A percentile compares a stretch with the other conserved stretches of the same genome.
phyloP scores from a whole-genome alignment of 2,113 vertebrate genomes.

The Engystomops pustulosus region DNA sequence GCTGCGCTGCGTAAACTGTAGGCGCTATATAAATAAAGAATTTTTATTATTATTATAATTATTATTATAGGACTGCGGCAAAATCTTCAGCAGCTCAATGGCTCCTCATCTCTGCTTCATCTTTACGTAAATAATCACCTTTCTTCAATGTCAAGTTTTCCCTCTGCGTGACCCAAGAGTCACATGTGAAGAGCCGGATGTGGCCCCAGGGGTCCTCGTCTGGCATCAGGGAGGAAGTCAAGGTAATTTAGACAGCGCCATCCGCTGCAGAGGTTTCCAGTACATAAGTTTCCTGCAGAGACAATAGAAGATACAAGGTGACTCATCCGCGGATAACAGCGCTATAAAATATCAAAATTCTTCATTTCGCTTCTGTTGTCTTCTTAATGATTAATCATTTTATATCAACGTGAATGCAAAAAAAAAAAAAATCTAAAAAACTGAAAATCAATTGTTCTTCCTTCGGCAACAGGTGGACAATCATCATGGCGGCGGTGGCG shows the following conservation, averaged over 20 bases:
- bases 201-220: neutral
- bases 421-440: neutral
- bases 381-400: constrained; percentile 41
- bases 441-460: constrained; percentile 41
- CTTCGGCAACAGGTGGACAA: constrained; percentile 8
- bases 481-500: neutral
- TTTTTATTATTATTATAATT: no score
- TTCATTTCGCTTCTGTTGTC: neutral
- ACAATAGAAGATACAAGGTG: neutral
- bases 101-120: neutral
- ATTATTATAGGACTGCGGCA: no score
- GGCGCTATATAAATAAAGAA: no score
- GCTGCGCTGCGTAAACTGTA: no score
- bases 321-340: neutral
- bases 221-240: neutral
- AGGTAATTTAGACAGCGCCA: neutral
- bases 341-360: neutral
- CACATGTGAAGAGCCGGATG: neutral
- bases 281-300: neutral
- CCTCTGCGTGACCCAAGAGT: neutral
- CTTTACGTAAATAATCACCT: neutral
- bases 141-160: neutral
- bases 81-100: no score
- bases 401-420: neutral
- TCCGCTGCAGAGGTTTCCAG: neutral